Conservation (phyloP, 2,113 vertebrate species). For the Thalassoma bifasciatum region DNA sequence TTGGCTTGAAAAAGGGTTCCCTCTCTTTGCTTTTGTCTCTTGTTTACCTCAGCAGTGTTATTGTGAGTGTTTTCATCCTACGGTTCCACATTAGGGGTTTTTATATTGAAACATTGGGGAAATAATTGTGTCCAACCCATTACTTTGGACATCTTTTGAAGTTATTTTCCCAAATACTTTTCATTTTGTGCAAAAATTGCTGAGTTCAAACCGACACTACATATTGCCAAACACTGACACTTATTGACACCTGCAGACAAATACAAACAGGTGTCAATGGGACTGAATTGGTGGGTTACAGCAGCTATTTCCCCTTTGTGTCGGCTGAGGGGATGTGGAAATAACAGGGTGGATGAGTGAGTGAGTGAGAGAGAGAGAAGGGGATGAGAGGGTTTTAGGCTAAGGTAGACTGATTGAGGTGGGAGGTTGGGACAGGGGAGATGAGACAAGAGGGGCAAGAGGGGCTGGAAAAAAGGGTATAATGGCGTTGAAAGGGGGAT, state of each 20-base stretch:
- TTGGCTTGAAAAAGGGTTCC: background rate
- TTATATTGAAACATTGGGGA: background rate
- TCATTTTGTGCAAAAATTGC: background rate
- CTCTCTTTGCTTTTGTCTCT: background rate
- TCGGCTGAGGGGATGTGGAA: slow-evolving; percentile 43
- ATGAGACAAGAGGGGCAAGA: slow-evolving; percentile 36
- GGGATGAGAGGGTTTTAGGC: slow-evolving; percentile 67
- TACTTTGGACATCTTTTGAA: background rate
- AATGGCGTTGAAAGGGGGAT: slow-evolving; percentile 72
- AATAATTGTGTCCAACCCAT: background rate
- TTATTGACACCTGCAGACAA: slow-evolving; percentile 30
- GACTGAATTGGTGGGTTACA: slow-evolving; percentile 68
- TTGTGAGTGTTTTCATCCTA: background rate
- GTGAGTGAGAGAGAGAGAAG: slow-evolving; percentile 30
- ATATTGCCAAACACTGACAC: slow-evolving; percentile 19
- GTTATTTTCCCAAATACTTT: background rate
- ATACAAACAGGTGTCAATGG: slow-evolving; percentile 57
- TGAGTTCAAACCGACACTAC: slow-evolving; percentile 4
- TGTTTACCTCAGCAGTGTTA: background rate
- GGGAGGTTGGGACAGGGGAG: slow-evolving; percentile 57
- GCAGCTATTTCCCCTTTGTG: slow-evolving; percentile 43
- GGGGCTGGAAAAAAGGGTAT: slow-evolving; percentile 33
- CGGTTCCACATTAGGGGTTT: background rate
- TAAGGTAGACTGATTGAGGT: slow-evolving; percentile 66
- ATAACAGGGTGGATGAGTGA: slow-evolving; percentile 65